Percentiles rank a stretch among this genome's conserved stretches.
Conservation (phyloP, 2,888 invertebrate genomes). For the Agrochola lychnidis region DNA sequence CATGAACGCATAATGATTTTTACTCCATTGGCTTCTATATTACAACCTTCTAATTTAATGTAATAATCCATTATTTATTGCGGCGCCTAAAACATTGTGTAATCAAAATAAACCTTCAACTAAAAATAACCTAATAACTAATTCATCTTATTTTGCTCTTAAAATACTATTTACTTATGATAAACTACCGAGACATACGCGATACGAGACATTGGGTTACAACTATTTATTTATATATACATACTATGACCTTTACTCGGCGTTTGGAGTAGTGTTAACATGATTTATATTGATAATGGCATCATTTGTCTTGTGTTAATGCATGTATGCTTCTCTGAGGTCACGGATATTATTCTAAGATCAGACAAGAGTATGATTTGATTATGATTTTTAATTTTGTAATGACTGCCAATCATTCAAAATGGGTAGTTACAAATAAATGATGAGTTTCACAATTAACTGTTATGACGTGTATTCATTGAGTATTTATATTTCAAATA, state of each 20-base stretch:
- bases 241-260: slow-evolving; percentile 19
- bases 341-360: slow-evolving; percentile 29
- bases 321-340: slow-evolving; percentile 23
- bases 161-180: slow-evolving; percentile 47
- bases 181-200: too few species aligned
- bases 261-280: slow-evolving; percentile 40
- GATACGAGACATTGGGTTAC: slow-evolving; percentile 24
- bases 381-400: slow-evolving; percentile 15
- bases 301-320: slow-evolving; percentile 42
- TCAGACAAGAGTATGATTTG: slow-evolving; percentile 9
- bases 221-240: slow-evolving; percentile 42
- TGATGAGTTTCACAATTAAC: neutral
- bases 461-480: neutral
- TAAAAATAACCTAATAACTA: slow-evolving; percentile 43
- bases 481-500: neutral
- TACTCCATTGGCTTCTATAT: neutral
- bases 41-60: too few species aligned
- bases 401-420: slow-evolving; percentile 5
- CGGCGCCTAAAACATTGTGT: slow-evolving; percentile 41
- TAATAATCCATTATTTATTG: slow-evolving; percentile 23
- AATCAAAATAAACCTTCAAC: slow-evolving; percentile 53
- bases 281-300: slow-evolving; percentile 45
- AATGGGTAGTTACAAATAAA: neutral
- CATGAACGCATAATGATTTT: neutral
- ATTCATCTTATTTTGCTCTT: slow-evolving; percentile 48